Conservation (phyloP, 92 coral and sea anemone species). For the Heliopora coerulea region DNA sequence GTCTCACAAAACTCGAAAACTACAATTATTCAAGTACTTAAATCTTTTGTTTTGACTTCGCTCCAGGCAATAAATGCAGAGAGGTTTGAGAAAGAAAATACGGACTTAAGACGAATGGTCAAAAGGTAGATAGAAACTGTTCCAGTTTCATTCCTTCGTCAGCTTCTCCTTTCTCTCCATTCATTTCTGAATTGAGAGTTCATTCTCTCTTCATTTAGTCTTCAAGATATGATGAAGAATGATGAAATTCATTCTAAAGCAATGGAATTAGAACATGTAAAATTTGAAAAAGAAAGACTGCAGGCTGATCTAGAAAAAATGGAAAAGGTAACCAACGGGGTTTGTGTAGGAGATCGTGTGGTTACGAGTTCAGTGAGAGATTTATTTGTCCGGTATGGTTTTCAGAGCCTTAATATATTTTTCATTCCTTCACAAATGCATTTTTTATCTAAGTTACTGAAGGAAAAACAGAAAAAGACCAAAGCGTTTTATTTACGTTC, state of each 20-base stretch:
- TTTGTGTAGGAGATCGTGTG: too few species aligned
- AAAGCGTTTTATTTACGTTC: slow-evolving; percentile 29
- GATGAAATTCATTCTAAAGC: slow-evolving; percentile 45
- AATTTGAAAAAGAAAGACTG: slow-evolving; percentile 38
- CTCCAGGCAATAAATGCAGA: slow-evolving; percentile 39
- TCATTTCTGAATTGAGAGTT: too few species aligned
- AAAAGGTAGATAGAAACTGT: slow-evolving; percentile 27
- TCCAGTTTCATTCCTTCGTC: too few species aligned
- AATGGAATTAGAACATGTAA: slow-evolving; percentile 25
- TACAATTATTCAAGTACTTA: background rate
- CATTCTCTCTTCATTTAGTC: background rate
- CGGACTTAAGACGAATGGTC: slow-evolving; percentile 26
- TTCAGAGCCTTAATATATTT: background rate
- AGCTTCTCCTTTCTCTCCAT: too few species aligned
- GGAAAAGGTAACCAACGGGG: slow-evolving; percentile 50
- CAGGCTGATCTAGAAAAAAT: slow-evolving; percentile 32
- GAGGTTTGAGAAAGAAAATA: slow-evolving; percentile 30
- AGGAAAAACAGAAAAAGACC: slow-evolving; percentile 36
- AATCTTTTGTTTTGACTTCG: background rate
- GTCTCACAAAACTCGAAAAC: too few species aligned
- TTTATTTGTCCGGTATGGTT: background rate
- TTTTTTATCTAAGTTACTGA: slow-evolving; percentile 8
- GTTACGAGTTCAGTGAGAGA: too few species aligned
- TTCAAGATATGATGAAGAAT: slow-evolving; percentile 38
- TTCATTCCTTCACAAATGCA: background rate